Evolutionary conservation across 2,113 vertebrate species (phyloP), one percentile per base, ranked within the genome.

Genomic region (Litocranius walleri): DNA sequence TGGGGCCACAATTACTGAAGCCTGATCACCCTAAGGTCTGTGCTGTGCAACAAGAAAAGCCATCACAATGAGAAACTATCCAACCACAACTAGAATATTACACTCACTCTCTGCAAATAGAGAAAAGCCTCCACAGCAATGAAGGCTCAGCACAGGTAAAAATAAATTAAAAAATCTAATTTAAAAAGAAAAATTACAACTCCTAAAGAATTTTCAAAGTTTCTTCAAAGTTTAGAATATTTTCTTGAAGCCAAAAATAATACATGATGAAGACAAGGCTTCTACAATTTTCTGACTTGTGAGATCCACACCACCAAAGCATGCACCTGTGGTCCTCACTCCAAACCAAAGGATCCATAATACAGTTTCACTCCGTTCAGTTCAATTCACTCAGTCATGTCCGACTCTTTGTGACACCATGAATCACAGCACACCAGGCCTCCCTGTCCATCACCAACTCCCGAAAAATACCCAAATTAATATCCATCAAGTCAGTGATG

Each of bases 171-270:
- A 33, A 17, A 64, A 64, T 64, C 3, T 2, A 64, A 9, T n/a
- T 71, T 71, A 12, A 40, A 36, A 71, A 3, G 19, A 21, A 71
- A 71, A 40, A 19, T 19, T 71, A 4, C 45, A 17, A 71, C 27
- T 86, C 1, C 9, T n/a, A 78, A 13, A 45, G 64, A 94, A 78
- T 92, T 92, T 92, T 61, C 45, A 74, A 61, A 45, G 40, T 52
- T 92, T 74, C 21, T 52, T 77, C 89, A 83, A 74, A 33, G 25
- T 45, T 92, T 12, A 30, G 16, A 36, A 62, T 25, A 90, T 64
- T 86, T 92, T 90, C 77, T n/a, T 89, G 48, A 94, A 90, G 29
- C 19, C 14, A 45, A 50, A 90, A 74, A 64, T 57, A 56, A n/a
- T 64, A 83, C 14, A 6, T 29, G 52, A 25, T 62, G 30, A 87